Evolutionary conservation across 2,888 invertebrate species (phyloP), one percentile per base, ranked within the genome.

Genomic region (Prosapia bicincta): DNA sequence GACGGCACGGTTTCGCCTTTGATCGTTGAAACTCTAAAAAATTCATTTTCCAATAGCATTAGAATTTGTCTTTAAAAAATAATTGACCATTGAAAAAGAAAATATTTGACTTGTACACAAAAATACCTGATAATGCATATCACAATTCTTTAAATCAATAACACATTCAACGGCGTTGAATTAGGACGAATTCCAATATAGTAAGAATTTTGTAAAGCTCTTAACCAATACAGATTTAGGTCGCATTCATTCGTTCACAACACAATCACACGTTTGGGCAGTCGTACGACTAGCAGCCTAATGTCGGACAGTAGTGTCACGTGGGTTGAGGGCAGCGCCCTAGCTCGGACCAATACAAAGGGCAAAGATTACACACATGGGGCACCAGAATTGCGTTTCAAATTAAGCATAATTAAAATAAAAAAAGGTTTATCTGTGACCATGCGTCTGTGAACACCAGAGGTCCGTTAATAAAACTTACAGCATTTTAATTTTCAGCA

Each of bases 391-490:
- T 20, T 54, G 20, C 20, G 20, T 54, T 54, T 54, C 54, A 54
- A 54, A 54, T 20, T 54, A 54, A 54, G 20, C 54, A 54, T 54
- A 54, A 54, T 3, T 54, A 54, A 54, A 54, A 54, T 20, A 20
- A 54, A 54, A 54, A 30, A 10, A 20, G 6, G 54, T n/a, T 54
- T 54, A 15, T 26, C 54, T 28, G n/a, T 43, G 20, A 68, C 69
- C 69, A 74, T 74, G 74, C 74, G 69, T 69, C 74, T 74, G 74
- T 74, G 74, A 74, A 74, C 74, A 74, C 69, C 74, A 20, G 20
- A 54, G 20, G 54, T 20, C 20, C 54, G n/a, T 54, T 15, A 38
- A 13, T 38, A 13, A 38, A 9, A 38, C 9, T 15, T 38, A 38
- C 38, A n/a, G n/a, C n/a, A n/a, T n/a, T n/a, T n/a, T n/a, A n/a